Conservation (phyloP, 2,888 invertebrate genomes). For the Antitype chi region DNA sequence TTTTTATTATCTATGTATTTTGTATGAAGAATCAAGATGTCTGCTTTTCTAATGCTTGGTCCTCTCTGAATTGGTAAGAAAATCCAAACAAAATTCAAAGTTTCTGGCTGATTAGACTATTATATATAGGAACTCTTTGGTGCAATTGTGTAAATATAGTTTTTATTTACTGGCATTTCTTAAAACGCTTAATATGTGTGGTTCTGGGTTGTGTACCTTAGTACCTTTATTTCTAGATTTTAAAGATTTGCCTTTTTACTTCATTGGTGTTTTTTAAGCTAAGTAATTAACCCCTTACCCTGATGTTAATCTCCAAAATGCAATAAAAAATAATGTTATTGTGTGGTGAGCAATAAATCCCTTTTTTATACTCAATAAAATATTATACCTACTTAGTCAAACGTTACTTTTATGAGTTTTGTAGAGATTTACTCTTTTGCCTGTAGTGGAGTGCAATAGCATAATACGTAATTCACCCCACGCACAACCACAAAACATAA, state of each 20-base stretch:
- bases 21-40: conserved; percentile 56
- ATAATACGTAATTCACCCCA: conserved; percentile 29
- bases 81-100: conserved; percentile 17
- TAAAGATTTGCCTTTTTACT: not conserved
- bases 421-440: conserved; percentile 7
- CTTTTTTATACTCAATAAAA: not conserved
- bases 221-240: conserved; percentile 15
- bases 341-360: not conserved
- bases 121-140: conserved; percentile 20
- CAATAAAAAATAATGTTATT: not conserved
- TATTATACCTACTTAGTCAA: not conserved
- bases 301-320: conserved; percentile 2
- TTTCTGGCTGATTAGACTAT: conserved; percentile 26
- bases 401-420: conserved; percentile 8
- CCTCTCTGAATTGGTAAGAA: conserved; percentile 16
- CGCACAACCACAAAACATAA: not conserved
- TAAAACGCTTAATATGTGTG: conserved; percentile 49
- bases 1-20: conserved; percentile 29
- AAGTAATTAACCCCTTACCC: conserved; percentile 32
- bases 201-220: conserved; percentile 33
- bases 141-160: conserved; percentile 53
- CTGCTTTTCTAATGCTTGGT: conserved; percentile 58
- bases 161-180: conserved; percentile 30
- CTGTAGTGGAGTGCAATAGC: conserved; percentile 34
- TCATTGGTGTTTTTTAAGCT: conserved; percentile 31